Evolutionary conservation across 2,888 invertebrate species (phyloP).

Genomic region (Meghimatium bilineatum): DNA sequence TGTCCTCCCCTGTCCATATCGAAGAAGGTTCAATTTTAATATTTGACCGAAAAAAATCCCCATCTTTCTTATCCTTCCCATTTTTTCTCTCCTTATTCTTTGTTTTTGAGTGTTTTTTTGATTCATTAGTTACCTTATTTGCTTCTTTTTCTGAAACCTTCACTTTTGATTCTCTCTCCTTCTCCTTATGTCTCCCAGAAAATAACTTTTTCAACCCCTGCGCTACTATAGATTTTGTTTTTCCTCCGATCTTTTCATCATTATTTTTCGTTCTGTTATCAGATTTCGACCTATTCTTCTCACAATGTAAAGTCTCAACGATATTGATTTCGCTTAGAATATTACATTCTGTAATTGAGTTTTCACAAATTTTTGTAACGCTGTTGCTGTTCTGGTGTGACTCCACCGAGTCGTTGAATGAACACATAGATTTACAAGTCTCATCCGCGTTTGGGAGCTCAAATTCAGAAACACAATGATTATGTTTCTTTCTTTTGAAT

Average conservation of each 20-base stretch:
- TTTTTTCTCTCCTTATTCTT: conserved; percentile 31
- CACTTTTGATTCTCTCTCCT: conserved; percentile 45
- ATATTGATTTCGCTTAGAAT: conserved; percentile 18
- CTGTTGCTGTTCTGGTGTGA: conserved; percentile 16
- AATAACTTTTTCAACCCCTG: conserved; percentile 43
- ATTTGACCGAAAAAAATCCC: conserved; percentile 33
- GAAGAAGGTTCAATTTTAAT: conserved; percentile 39
- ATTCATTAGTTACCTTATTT: conserved; percentile 9
- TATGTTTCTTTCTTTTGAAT: conserved; percentile 64
- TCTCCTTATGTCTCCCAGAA: conserved; percentile 46
- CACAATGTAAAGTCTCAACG: conserved; percentile 8
- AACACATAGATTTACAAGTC: conserved; percentile 59
- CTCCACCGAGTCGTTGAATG: conserved; percentile 40
- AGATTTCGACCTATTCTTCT: conserved; percentile 3
- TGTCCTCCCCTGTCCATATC: conserved; percentile 21
- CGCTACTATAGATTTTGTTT: conserved; percentile 49
- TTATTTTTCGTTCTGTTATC: conserved; percentile 13
- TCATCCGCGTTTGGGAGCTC: conserved; percentile 72
- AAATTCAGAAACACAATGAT: conserved; percentile 44
- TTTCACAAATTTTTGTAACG: background rate
- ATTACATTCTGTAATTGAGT: conserved; percentile 16
- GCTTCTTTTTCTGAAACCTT: conserved; percentile 35
- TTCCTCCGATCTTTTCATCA: conserved; percentile 33
- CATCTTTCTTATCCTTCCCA: conserved; percentile 42
- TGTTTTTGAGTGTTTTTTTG: conserved; percentile 34